Evolutionary conservation across 2,888 invertebrate genomes (phyloP), one percentile per base, ranked within the genome.

Genomic region (Metellina segmentata): DNA sequence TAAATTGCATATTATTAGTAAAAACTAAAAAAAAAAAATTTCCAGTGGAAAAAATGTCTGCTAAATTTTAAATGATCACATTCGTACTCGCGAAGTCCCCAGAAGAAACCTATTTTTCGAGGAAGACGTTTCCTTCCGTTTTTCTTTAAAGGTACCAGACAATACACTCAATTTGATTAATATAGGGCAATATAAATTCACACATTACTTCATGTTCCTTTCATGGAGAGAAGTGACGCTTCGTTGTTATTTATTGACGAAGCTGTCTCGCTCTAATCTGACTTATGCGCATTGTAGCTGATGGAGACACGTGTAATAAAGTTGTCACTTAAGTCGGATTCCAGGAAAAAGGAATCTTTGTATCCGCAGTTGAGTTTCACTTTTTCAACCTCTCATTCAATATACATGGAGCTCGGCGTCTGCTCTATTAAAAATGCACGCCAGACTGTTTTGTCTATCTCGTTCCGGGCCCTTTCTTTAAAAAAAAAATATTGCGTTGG

Each of bases 311-410:
- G 19, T 72, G 61, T 91, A 91, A 91, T 91, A 91, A 91, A 91
- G 82, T 82, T 91, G 91, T 91, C 91, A 87, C 82, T 91, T 91
- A 91, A 88, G 87, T 75, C 74, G 72, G 72, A 87, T 78, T 91
- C 72, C 48, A 19, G 34, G 87, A n/a, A 53, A 69, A 86, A 61
- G 83, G 52, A 83, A 82, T 69, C 78, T 78, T 82, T 34, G 71
- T 72, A 79, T 90, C 49, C 77, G 77, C n/a, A 53, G 34, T 61
- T 11, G 77, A 78, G 75, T 72, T 53, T 81, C 48, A 79, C 75
- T 87, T 87, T 87, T 78, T 90, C 91, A 83, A 78, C 77, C 20
- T 48, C 51, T 77, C 90, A 91, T 91, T 79, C 91, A 91, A 91
- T 91, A 91, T 91, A 78, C 87, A 91, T 88, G 83, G n/a, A 8